These are phyloP conservation scores for Tangara arthus DNA, from an alignment of 2,797 vertebrate species.

Conservation along the genomic window DNA sequence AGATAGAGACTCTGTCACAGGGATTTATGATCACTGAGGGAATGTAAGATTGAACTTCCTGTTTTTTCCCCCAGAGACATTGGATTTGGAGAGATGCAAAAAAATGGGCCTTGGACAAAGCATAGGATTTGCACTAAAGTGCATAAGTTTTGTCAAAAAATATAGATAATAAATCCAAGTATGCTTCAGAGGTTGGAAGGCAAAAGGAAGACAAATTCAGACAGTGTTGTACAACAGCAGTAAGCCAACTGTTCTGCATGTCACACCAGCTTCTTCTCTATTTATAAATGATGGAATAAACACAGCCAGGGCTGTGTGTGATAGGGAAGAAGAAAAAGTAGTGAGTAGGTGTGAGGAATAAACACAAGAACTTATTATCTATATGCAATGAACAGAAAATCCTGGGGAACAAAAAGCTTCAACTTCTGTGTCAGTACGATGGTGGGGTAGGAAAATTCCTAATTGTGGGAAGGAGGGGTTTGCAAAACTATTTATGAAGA, in stretches of 20 bases:
- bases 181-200: neutral
- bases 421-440: neutral
- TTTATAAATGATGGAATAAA: slow-evolving; percentile 12
- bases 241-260: neutral
- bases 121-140: neutral
- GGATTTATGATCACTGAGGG: neutral
- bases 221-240: neutral
- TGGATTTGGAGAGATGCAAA: neutral
- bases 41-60: neutral
- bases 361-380: slow-evolving; percentile 3
- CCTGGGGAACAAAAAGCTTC: neutral
- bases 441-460: neutral
- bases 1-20: neutral
- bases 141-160: neutral
- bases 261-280: neutral
- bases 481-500: neutral
- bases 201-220: neutral
- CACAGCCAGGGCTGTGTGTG: neutral
- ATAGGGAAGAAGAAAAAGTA: neutral
- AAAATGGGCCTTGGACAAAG: neutral
- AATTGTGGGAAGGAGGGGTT: neutral
- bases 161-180: neutral
- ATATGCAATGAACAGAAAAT: neutral
- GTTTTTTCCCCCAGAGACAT: neutral
- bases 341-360: neutral